phyloP scores from a whole-genome alignment of 2,797 vertebrate species.

The Chelonia mydas region DNA sequence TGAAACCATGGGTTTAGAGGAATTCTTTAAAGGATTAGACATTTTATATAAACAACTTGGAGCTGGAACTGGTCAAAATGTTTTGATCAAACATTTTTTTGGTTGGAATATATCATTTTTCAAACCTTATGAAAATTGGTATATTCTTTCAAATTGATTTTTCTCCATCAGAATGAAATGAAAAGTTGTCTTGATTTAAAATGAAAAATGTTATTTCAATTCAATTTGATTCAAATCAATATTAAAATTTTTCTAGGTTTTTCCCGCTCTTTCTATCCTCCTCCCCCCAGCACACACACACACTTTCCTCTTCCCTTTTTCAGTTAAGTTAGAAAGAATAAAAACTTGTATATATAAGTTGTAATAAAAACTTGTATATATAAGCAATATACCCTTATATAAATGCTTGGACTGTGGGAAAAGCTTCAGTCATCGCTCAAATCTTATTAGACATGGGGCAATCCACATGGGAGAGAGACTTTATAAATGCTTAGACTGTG shows the following conservation, averaged over 20 bases:
- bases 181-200: neutral
- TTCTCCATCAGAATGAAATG: neutral
- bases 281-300: neutral
- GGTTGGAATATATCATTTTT: neutral
- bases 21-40: neutral
- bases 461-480: no score
- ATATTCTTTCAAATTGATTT: neutral
- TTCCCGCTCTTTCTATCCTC: neutral
- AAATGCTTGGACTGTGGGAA: no score
- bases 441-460: no score
- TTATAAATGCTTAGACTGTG: no score
- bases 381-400: neutral
- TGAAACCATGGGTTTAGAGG: neutral
- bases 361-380: rapidly evolving
- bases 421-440: no score
- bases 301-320: neutral
- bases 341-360: rapidly evolving
- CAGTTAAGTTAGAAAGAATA: neutral
- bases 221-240: neutral
- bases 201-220: neutral
- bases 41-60: neutral
- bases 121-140: neutral
- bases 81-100: neutral
- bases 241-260: neutral
- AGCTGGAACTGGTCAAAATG: neutral